These are phyloP conservation scores for Sebastes melanostomus DNA, from an alignment of 2,797 vertebrate genomes.

Conservation along the genomic window DNA sequence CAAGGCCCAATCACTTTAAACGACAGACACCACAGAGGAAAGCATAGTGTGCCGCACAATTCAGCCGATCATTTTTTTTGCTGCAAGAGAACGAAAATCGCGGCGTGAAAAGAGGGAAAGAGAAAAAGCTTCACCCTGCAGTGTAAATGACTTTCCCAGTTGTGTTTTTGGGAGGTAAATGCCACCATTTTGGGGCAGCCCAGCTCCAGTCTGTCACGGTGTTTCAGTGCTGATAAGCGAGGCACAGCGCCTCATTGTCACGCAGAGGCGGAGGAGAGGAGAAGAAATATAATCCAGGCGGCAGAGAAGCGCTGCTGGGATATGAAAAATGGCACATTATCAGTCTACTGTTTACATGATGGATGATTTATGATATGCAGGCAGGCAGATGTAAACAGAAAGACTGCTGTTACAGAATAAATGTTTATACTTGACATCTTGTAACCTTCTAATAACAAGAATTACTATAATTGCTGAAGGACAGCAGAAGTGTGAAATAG, in stretches of 20 bases:
- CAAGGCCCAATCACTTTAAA: slow-evolving; percentile 8
- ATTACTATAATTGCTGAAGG: background rate
- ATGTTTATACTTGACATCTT: background rate
- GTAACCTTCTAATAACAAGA: background rate
- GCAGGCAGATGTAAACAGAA: background rate
- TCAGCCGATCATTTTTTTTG: slow-evolving; percentile 33
- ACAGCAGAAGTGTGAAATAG: background rate
- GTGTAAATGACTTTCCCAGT: slow-evolving; percentile 48
- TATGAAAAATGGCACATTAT: slow-evolving; percentile 50
- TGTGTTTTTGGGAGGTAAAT: slow-evolving; percentile 53
- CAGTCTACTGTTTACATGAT: slow-evolving; percentile 30
- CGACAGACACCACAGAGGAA: slow-evolving; percentile 11
- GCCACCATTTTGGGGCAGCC: slow-evolving; percentile 56
- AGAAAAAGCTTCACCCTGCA: slow-evolving; percentile 29
- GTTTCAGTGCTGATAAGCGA: slow-evolving; percentile 59
- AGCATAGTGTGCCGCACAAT: background rate
- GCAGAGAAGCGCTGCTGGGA: slow-evolving; percentile 23
- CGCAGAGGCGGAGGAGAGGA: slow-evolving; percentile 11
- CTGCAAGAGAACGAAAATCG: slow-evolving; percentile 26
- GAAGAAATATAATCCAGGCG: slow-evolving; percentile 49
- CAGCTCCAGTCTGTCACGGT: slow-evolving; percentile 49
- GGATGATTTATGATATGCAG: slow-evolving; percentile 15
- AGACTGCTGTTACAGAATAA: background rate
- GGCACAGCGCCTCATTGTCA: slow-evolving; percentile 48
- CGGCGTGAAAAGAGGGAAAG: background rate